phyloP scores from a whole-genome alignment of 1,140 invertebrate genomes.

The Pogonus chalceus region DNA sequence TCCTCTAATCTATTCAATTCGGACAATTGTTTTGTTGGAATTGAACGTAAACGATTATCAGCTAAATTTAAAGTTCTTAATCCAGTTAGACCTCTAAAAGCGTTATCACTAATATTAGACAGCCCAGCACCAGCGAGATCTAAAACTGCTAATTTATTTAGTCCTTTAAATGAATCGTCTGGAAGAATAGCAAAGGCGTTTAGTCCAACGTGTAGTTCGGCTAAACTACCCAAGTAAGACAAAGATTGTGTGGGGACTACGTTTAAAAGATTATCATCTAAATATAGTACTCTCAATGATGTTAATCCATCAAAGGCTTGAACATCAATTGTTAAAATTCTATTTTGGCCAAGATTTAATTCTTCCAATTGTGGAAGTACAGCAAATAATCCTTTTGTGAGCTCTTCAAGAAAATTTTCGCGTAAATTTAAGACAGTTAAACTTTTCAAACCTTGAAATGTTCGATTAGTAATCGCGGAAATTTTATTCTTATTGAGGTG shows the following conservation, averaged over 20 bases:
- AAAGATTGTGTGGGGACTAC: constrained; percentile 63
- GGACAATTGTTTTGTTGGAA: constrained; percentile 65
- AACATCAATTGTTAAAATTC: constrained; percentile 68
- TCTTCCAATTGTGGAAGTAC: constrained; percentile 67
- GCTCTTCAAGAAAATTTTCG: constrained; percentile 70
- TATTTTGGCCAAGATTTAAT: constrained; percentile 78
- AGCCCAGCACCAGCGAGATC: constrained; percentile 71
- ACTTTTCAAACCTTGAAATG: constrained; percentile 66
- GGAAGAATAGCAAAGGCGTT: constrained; percentile 67
- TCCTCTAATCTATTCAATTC: constrained; percentile 65
- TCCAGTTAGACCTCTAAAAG: constrained; percentile 63
- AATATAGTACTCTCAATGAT: constrained; percentile 63
- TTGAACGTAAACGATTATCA: constrained; percentile 60
- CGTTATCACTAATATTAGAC: constrained; percentile 59
- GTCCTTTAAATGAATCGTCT: constrained; percentile 62
- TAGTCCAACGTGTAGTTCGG: constrained; percentile 71
- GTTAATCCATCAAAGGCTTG: constrained; percentile 67
- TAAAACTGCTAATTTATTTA: constrained; percentile 61
- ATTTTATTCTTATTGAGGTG: constrained; percentile 79
- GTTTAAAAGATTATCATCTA: constrained; percentile 76
- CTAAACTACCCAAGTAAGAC: constrained; percentile 57
- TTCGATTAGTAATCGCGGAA: constrained; percentile 63
- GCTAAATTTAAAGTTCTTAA: constrained; percentile 64
- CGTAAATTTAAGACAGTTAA: constrained; percentile 70
- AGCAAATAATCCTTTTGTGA: constrained; percentile 65